Percentiles rank a stretch among this genome's conserved stretches.
Conservation (phyloP, 2,797 vertebrate genomes). For the Loriculus beryllinus region DNA sequence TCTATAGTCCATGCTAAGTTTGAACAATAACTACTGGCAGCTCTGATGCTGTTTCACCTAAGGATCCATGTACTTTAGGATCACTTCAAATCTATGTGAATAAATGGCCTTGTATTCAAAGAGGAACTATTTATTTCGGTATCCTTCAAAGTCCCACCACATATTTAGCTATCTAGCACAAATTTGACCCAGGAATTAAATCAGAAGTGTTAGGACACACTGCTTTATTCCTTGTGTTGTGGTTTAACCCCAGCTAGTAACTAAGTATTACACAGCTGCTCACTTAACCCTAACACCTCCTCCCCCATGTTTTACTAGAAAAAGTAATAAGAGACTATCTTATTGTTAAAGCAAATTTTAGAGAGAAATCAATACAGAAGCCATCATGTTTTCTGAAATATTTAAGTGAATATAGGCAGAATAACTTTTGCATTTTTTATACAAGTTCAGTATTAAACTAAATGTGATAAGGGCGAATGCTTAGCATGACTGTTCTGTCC, state of each 20-base stretch:
- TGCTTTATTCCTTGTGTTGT: neutral
- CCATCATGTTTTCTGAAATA: neutral
- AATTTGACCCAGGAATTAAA: neutral
- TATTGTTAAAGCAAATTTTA: neutral
- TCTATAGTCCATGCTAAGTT: neutral
- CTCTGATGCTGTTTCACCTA: neutral
- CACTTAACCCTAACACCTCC: neutral
- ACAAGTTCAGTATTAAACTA: neutral
- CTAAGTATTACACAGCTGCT: neutral
- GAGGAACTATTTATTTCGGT: neutral
- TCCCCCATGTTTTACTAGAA: neutral
- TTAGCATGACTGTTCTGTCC: neutral
- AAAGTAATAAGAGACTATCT: neutral
- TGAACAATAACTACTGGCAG: neutral
- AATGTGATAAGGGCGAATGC: neutral
- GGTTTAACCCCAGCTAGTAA: neutral
- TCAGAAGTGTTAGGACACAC: neutral
- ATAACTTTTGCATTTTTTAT: neutral
- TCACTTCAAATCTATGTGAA: neutral
- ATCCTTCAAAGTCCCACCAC: neutral
- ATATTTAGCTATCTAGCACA: neutral
- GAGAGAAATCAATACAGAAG: neutral
- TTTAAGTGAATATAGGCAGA: neutral
- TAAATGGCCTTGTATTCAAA: neutral
- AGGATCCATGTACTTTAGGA: neutral